phyloP scores from a whole-genome alignment of 2,113 vertebrate species.

The Ramphastos sulfuratus region DNA sequence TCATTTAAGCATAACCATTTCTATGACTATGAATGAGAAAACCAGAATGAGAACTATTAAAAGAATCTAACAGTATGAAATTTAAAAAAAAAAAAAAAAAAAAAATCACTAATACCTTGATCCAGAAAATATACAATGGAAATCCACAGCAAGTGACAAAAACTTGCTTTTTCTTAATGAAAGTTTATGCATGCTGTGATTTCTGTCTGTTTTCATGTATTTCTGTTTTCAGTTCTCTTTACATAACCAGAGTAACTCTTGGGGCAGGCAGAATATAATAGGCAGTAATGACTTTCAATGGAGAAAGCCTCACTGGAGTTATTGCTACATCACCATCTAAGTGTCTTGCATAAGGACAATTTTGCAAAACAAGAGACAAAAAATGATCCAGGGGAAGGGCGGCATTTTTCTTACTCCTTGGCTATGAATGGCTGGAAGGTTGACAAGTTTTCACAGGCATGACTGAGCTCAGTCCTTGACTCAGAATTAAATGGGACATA shows the following conservation, averaged over 20 bases:
- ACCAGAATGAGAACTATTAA: background rate
- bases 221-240: conserved; percentile 1
- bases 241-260: conserved; percentile 56
- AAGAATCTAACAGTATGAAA: background rate
- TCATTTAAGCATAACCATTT: background rate
- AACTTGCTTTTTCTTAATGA: background rate
- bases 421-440: conserved; percentile 46
- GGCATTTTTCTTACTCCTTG: background rate
- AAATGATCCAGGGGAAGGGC: background rate
- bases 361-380: conserved; percentile 42
- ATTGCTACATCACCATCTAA: background rate
- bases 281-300: conserved; percentile 36
- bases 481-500: conserved; percentile 35
- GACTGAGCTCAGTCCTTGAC: conserved; percentile 36
- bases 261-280: conserved; percentile 45
- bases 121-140: background rate
- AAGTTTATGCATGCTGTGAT: conserved; percentile 29
- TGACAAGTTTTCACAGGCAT: conserved; percentile 43
- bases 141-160: conserved; percentile 43
- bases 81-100: too few species aligned
- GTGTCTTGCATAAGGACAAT: background rate
- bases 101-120: background rate
- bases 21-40: background rate
- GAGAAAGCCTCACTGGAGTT: conserved; percentile 30
- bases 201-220: conserved; percentile 48